These are phyloP conservation scores for Hydrocynus forskahlii DNA, from an alignment of 2,797 vertebrate genomes.

Conservation along the genomic window DNA sequence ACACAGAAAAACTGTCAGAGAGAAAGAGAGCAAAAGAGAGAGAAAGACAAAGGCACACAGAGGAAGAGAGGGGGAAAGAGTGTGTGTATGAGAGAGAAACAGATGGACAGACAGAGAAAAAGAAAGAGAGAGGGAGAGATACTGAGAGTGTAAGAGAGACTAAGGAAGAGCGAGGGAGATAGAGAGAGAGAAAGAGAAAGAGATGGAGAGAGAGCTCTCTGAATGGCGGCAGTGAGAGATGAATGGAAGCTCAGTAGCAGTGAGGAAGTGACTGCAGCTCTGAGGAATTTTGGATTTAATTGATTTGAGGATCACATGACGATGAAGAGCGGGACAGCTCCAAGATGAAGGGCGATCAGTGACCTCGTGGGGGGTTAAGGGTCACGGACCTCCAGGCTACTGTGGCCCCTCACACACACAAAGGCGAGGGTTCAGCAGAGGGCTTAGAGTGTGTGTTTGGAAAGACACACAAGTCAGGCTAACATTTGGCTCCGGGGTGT, in stretches of 20 bases:
- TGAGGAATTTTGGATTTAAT: slow-evolving; percentile 87
- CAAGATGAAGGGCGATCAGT: slow-evolving; percentile 52
- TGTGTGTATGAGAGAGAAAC: not conserved
- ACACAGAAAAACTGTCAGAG: not conserved
- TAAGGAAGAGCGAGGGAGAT: too few relatives aligned
- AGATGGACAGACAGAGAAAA: not conserved
- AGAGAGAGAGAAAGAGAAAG: slow-evolving; percentile 20
- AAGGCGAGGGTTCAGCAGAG: slow-evolving; percentile 39
- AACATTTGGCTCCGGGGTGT: slow-evolving; percentile 70
- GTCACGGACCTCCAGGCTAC: slow-evolving; percentile 75
- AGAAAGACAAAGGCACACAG: not conserved
- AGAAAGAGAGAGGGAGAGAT: slow-evolving; percentile 31
- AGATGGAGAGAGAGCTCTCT: slow-evolving; percentile 29
- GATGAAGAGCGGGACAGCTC: slow-evolving; percentile 33
- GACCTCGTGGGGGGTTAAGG: slow-evolving; percentile 57
- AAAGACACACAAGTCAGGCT: slow-evolving; percentile 68
- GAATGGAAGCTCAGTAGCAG: slow-evolving; percentile 35
- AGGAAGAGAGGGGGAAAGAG: not conserved
- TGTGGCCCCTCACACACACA: slow-evolving; percentile 57
- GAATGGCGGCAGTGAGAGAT: slow-evolving; percentile 46
- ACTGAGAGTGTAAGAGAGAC: too few relatives aligned
- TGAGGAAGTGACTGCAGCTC: slow-evolving; percentile 80
- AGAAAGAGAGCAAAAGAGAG: slow-evolving; percentile 11
- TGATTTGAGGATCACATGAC: slow-evolving; percentile 77
- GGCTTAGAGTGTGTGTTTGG: slow-evolving; percentile 34